These are phyloP conservation scores for Oryzias melastigma DNA, from an alignment of 2,113 vertebrate genomes.

Conservation along the genomic window DNA sequence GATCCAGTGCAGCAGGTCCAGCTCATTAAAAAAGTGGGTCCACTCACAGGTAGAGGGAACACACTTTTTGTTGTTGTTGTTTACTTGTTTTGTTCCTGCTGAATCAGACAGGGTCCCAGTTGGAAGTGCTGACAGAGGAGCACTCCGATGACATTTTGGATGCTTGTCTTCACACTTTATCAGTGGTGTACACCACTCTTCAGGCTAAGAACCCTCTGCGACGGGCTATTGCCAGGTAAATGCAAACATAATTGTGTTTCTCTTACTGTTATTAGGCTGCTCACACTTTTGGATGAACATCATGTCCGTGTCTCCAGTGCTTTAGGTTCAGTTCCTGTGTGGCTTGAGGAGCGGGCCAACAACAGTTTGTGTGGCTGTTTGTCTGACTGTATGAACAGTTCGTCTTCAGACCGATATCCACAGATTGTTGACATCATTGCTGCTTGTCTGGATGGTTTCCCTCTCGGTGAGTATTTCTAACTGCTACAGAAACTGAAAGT, in stretches of 20 bases:
- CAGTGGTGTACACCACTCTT: slow-evolving; percentile 81
- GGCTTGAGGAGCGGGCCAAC: slow-evolving; percentile 61
- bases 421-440: slow-evolving; percentile 82
- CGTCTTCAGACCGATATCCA: slow-evolving; percentile 68
- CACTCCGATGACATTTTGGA: slow-evolving; percentile 55
- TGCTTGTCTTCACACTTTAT: slow-evolving; percentile 82
- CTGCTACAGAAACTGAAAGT: neutral
- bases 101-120: slow-evolving; percentile 77
- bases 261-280: too few relatives aligned
- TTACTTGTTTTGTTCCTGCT: neutral
- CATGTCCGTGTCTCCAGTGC: slow-evolving; percentile 69
- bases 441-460: slow-evolving; percentile 85
- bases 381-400: slow-evolving; percentile 75
- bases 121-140: slow-evolving; percentile 75
- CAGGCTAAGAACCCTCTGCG: slow-evolving; percentile 87
- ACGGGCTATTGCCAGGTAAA: slow-evolving; percentile 79
- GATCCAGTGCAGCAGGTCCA: slow-evolving; percentile 91
- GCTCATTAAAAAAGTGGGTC: slow-evolving; percentile 82
- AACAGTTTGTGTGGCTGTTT: slow-evolving; percentile 78
- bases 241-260: too few relatives aligned
- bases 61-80: too few relatives aligned
- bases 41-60: neutral
- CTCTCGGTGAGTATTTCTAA: slow-evolving; percentile 77
- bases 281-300: neutral
- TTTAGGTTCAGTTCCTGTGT: slow-evolving; percentile 78